A percentile compares a stretch with the other conserved stretches of the same genome.
phyloP scores from a whole-genome alignment of 2,113 vertebrate species.

The Lates calcarifer region DNA sequence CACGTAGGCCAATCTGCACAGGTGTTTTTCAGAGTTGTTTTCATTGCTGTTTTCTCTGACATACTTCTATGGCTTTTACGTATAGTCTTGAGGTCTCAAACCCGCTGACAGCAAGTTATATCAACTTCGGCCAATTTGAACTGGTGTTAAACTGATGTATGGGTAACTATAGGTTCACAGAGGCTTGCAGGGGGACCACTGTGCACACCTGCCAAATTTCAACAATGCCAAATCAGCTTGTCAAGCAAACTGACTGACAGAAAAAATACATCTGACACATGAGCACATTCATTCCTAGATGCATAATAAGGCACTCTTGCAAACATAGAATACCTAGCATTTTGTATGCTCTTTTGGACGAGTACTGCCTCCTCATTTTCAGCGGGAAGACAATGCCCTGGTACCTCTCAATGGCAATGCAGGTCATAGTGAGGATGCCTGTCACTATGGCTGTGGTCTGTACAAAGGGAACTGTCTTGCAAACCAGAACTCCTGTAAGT shows the following conservation, averaged over 20 bases:
- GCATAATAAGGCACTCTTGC: neutral
- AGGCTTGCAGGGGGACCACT: no score
- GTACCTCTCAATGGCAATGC: constrained; percentile 88
- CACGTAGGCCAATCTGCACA: no score
- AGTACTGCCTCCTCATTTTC: constrained; percentile 87
- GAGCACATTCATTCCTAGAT: neutral
- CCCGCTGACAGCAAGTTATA: neutral
- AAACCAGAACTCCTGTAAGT: constrained; percentile 84
- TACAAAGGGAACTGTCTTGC: constrained; percentile 88
- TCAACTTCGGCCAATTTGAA: no score
- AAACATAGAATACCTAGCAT: constrained; percentile 82
- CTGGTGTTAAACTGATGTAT: no score
- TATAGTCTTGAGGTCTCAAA: neutral
- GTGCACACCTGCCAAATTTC: no score
- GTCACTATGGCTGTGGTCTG: constrained; percentile 89
- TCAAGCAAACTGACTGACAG: no score
- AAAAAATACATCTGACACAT: neutral
- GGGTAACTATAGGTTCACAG: no score
- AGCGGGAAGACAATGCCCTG: constrained; percentile 88
- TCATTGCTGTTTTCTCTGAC: neutral
- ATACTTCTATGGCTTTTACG: neutral
- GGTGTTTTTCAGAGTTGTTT: neutral
- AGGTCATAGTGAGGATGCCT: constrained; percentile 89
- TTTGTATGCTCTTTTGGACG: constrained; percentile 84
- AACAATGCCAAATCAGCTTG: no score